Base-by-base conservation (phyloP, 2,113 vertebrate genomes). In the Tonatia bakeri region DNA sequence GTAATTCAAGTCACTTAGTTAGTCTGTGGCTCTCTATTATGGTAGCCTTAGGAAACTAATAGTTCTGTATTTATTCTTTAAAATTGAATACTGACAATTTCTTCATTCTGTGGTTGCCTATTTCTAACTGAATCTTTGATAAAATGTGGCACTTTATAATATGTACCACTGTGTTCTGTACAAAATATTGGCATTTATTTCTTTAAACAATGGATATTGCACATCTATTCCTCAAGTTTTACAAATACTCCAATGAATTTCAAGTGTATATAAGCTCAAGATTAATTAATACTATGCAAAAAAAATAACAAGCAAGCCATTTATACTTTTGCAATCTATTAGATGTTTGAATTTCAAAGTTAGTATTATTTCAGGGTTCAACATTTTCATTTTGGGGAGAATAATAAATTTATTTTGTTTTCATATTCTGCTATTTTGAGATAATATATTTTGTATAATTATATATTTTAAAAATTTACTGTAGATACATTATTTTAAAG, bases 391-490 rank as follows among this genome's bases (percentile, higher is more conserved):
- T 11, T 94, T 64, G 24, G 38, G 31, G n/a, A 75, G 22, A 16
- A 82, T 70, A 94, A 84, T 81, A 90, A 64, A 43, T 1, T 19
- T 61, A 56, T 13, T 69, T 59, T 20, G 15, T 77, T 94, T 94
- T 2, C 10, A 72, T 76, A 83, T 47, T n/a, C 3, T 52, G 69
- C 45, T 91, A 10, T 72, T 90, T 87, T 91, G 7, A 82, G 9
- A 76, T 85, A 81, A 96, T 90, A 5, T 64, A 50, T 65, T 77
- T 64, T 75, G 0, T 73, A 22, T 77, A 83, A 90, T 91, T 94
- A 79, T 94, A 79, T 61, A 16, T 19, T 61, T 96, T 80, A 36
- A 10, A 94, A 79, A 24, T 77, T 93, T 88, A 88, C 92, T 72
- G 12, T 54, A 45, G 7, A 64, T 65, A 26, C 2, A 77, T 80